phyloP scores from a whole-genome alignment of 2,113 vertebrate genomes.

The Caloenas nicobarica region DNA sequence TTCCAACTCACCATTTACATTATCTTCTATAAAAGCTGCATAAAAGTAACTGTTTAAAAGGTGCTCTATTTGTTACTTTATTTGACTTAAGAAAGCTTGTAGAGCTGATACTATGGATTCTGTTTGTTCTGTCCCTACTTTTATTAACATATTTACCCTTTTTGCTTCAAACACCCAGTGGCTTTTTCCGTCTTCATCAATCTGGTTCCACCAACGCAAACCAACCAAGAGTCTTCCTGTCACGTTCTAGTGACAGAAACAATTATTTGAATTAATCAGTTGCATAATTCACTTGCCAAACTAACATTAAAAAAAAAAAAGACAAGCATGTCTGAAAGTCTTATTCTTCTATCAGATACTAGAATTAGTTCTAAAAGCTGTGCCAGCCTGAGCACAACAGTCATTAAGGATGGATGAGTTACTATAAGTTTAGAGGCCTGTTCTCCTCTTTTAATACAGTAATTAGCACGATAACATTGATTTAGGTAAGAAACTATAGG shows the following conservation, averaged over 20 bases:
- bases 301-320: background rate
- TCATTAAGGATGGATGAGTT: background rate
- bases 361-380: background rate
- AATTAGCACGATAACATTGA: background rate
- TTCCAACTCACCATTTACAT: background rate
- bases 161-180: constrained; percentile 89
- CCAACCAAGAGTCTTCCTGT: constrained; percentile 87
- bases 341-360: background rate
- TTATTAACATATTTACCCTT: constrained; percentile 67
- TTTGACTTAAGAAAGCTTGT: no score
- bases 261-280: constrained; percentile 20
- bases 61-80: background rate
- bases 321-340: background rate
- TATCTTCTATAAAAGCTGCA: background rate
- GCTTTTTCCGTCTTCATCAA: constrained; percentile 88
- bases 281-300: background rate
- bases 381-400: background rate
- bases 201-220: constrained; percentile 90
- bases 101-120: no score
- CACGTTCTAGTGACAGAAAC: constrained; percentile 78
- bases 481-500: background rate
- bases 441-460: background rate
- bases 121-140: background rate
- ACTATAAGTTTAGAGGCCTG: background rate
- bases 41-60: background rate